These are phyloP conservation scores for Halocynthia roretzi DNA, from an alignment of 23 tunicate genomes.

Conservation along the genomic window DNA sequence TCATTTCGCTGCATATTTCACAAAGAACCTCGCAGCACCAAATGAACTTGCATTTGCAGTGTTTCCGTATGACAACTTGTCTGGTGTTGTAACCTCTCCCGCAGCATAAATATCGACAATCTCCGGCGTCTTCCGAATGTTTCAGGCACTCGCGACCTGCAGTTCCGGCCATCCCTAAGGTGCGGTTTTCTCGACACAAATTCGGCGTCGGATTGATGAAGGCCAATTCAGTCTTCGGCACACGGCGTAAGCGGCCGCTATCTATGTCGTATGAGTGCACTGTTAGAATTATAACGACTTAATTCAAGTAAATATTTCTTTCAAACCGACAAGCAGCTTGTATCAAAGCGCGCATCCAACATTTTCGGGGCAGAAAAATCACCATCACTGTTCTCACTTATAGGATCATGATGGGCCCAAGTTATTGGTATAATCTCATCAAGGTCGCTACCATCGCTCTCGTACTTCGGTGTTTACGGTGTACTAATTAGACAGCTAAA, in stretches of 20 bases:
- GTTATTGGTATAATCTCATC: too few relatives aligned
- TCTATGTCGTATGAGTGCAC: conserved; percentile 41
- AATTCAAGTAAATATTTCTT: background rate
- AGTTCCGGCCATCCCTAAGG: conserved; percentile 30
- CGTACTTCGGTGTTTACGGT: too few relatives aligned
- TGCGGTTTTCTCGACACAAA: conserved; percentile 23
- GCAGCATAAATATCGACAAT: conserved; percentile 40
- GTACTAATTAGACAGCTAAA: too few relatives aligned
- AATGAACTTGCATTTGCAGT: conserved; percentile 27
- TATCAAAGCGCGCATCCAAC: too few relatives aligned
- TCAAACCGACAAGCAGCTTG: background rate
- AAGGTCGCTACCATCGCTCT: too few relatives aligned
- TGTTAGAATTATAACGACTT: conserved; percentile 18
- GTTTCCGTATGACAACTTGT: background rate
- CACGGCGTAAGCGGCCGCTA: conserved; percentile 32
- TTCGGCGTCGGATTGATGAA: conserved; percentile 29
- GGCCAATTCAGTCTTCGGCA: conserved; percentile 31
- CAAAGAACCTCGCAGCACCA: conserved; percentile 18
- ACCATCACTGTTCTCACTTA: too few relatives aligned
- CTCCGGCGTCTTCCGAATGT: conserved; percentile 25
- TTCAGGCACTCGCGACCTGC: conserved; percentile 27
- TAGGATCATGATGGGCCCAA: too few relatives aligned
- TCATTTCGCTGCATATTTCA: conserved; percentile 12
- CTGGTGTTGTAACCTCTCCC: conserved; percentile 21
- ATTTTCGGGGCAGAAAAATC: too few relatives aligned